Conservation (phyloP, 2,797 vertebrate genomes). For the Coranthus polyacanthus region DNA sequence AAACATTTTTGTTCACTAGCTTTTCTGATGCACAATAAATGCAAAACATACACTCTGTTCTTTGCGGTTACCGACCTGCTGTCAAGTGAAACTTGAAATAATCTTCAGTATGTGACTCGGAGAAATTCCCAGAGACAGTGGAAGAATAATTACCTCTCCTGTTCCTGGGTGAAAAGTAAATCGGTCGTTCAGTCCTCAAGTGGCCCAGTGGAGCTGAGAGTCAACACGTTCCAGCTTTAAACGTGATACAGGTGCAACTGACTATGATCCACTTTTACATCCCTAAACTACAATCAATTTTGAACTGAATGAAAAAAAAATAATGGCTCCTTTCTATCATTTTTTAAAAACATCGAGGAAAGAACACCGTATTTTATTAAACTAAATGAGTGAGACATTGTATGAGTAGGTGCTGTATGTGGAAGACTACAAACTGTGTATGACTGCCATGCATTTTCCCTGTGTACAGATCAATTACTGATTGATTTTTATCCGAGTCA, state of each 20-base stretch:
- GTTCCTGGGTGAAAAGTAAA: slow-evolving; percentile 63
- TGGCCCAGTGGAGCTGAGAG: slow-evolving; percentile 45
- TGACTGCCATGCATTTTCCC: not conserved
- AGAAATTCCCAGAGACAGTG: slow-evolving; percentile 52
- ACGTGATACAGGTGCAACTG: slow-evolving; percentile 51
- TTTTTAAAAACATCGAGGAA: too few species aligned
- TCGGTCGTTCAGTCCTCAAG: slow-evolving; percentile 55
- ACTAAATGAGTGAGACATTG: not conserved
- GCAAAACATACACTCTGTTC: slow-evolving; percentile 7
- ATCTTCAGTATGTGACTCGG: slow-evolving; percentile 48
- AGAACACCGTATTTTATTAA: too few species aligned
- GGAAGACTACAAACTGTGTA: not conserved
- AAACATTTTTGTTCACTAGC: not conserved
- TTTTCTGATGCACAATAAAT: slow-evolving; percentile 8
- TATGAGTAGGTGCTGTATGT: not conserved
- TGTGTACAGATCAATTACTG: slow-evolving; percentile 17
- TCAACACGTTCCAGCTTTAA: slow-evolving; percentile 49
- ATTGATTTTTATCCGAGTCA: slow-evolving; percentile 16
- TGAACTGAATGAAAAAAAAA: too few species aligned
- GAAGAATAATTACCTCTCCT: slow-evolving; percentile 70
- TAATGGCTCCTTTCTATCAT: too few species aligned
- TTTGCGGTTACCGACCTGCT: slow-evolving; percentile 14
- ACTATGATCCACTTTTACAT: slow-evolving; percentile 60
- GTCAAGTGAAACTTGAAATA: slow-evolving; percentile 40
- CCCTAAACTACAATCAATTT: too few species aligned